Evolutionary conservation across 1,140 invertebrate species (phyloP).

Genomic region (Brachionus sp.): DNA sequence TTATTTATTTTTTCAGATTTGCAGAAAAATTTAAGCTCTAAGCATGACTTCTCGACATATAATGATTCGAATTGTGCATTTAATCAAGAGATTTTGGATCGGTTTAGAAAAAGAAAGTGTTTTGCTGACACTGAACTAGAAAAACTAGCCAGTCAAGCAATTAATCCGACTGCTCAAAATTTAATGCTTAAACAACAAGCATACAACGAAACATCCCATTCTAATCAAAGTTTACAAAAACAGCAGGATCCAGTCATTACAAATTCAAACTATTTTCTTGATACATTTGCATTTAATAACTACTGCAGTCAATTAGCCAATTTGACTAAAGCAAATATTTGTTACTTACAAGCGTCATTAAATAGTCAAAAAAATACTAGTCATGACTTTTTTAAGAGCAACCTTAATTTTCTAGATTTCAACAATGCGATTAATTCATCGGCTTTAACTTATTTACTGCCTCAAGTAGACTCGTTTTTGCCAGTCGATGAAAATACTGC

Average conservation of each 20-base stretch:
- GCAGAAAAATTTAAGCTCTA: background rate
- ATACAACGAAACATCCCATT: background rate
- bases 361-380: background rate
- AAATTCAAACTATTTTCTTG: background rate
- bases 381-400: background rate
- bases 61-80: background rate
- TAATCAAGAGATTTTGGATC: constrained; percentile 52
- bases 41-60: background rate
- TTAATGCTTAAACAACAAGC: background rate
- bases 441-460: background rate
- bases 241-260: background rate
- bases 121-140: constrained; percentile 62
- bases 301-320: background rate
- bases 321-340: background rate
- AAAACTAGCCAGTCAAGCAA: constrained; percentile 47
- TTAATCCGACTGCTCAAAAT: background rate
- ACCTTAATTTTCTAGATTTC: background rate
- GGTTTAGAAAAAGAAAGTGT: constrained; percentile 60
- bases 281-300: background rate
- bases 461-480: background rate
- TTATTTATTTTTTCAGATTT: background rate
- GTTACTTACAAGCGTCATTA: background rate
- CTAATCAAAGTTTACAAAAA: background rate
- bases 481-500: background rate
- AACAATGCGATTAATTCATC: background rate